Base-by-base conservation (phyloP, 2,888 invertebrate species). In the Beris chalybata region DNA sequence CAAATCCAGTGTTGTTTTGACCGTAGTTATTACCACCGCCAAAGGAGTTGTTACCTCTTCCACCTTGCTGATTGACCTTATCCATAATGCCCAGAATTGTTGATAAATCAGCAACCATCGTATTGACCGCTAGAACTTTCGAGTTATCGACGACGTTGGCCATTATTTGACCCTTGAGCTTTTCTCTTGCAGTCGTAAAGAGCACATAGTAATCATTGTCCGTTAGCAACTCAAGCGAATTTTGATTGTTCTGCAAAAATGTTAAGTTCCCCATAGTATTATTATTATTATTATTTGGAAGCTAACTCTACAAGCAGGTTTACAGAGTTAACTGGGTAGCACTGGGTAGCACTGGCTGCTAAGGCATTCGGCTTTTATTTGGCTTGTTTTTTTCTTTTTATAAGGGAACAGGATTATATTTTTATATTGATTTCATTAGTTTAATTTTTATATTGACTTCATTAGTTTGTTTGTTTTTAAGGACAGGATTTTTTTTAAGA, bases 151-250 rank as follows among this genome's bases (percentile, higher is more conserved):
- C 44, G 12, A 48, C 13, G 9, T 38, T 38, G 38, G 38, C 38
- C 52, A 61, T 38, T 12, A 67, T 50, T 55, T 70, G 69, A 6
- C 69, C 70, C 52, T 69, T 70, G 7, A 70, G 54, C 43, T 70
- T 70, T 56, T 70, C 70, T 29, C 61, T 67, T 9, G 67, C 66
- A 30, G 69, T 69, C 30, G 67, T 55, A 45, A 70, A 69, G 31
- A 70, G 66, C n/a, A 70, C 45, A 38, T 69, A 70, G 38, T 57
- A 61, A 9, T 69, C 70, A 45, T 65, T 64, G 11, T 67, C 67
- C 64, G 64, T 65, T 69, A 70, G 58, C 53, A 70, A 67, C 12
- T 66, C 67, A 15, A 67, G 66, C 4, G 67, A 47, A 58, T 67
- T 69, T 55, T 65, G 64, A 43, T 66, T 61, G 31, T 66, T 69